Evolutionary conservation across 2,797 vertebrate species (phyloP).

Genomic region (Echeneis naucrates): DNA sequence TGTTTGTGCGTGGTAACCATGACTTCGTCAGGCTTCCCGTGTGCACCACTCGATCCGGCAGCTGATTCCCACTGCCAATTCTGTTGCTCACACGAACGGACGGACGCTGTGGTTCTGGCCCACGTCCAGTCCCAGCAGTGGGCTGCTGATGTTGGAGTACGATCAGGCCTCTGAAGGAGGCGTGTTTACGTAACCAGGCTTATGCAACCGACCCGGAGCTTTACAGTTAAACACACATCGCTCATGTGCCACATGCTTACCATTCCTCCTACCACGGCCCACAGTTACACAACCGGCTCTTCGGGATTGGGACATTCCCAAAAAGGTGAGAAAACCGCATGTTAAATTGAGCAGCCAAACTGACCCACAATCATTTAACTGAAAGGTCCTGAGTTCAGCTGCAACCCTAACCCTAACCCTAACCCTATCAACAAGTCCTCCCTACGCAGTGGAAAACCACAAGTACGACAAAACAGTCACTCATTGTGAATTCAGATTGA

Average conservation of each 20-base stretch:
- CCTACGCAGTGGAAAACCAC: too few relatives aligned
- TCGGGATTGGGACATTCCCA: background rate
- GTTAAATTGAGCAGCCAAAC: background rate
- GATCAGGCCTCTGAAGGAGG: conserved; percentile 37
- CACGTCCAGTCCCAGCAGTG: conserved; percentile 29
- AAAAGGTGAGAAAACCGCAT: conserved; percentile 4
- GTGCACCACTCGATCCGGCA: background rate
- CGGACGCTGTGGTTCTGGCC: conserved; percentile 10
- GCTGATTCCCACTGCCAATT: conserved; percentile 10
- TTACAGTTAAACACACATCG: conserved; percentile 19
- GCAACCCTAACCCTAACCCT: too few relatives aligned
- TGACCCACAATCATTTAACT: background rate
- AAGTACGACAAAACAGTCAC: too few relatives aligned
- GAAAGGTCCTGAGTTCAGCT: background rate
- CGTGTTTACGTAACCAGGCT: conserved; percentile 44
- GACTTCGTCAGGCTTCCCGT: background rate
- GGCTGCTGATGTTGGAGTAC: conserved; percentile 43
- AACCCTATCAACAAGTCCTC: too few relatives aligned
- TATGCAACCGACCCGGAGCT: conserved; percentile 27
- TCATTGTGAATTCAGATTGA: too few relatives aligned
- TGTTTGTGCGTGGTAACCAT: conserved; percentile 2
- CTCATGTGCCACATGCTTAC: conserved; percentile 23
- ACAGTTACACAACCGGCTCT: background rate
- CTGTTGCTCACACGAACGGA: conserved; percentile 14
- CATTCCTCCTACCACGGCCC: conserved; percentile 5